Evolutionary conservation across 2,113 vertebrate genomes (phyloP).

Genomic region (Butorides virescens): DNA sequence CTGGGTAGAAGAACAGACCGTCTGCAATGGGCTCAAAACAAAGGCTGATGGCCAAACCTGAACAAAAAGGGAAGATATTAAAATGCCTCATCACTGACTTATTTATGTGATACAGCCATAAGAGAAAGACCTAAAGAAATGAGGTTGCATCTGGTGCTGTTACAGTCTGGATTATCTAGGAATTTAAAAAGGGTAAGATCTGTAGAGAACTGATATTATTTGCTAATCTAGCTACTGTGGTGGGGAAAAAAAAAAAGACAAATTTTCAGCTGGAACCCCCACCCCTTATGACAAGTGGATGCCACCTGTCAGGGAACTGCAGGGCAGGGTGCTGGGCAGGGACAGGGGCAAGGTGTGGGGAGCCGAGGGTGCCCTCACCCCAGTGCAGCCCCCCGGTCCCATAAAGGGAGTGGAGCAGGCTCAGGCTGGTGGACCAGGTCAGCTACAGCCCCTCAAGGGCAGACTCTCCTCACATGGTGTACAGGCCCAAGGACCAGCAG

Average conservation of each 20-base stretch:
- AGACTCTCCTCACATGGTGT: accelerated
- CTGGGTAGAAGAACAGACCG: background rate
- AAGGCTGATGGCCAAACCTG: background rate
- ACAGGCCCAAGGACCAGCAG: too few species aligned
- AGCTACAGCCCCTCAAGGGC: background rate
- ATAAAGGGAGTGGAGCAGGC: background rate
- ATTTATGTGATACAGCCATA: background rate
- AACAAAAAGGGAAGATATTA: background rate
- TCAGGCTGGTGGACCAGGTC: background rate
- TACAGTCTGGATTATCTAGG: background rate
- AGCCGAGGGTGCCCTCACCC: accelerated
- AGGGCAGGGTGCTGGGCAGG: background rate
- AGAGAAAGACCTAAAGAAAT: background rate
- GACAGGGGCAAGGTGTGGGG: background rate
- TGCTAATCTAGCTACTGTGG: background rate
- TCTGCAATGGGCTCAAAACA: background rate
- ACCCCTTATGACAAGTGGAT: background rate
- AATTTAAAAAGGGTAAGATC: background rate
- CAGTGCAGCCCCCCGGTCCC: too few species aligned
- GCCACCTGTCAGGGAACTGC: accelerated
- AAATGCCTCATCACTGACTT: background rate
- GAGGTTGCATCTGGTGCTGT: accelerated
- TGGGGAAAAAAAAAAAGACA: background rate
- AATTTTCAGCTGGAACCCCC: background rate
- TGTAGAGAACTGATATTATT: background rate